Evolutionary conservation across 30 jellyfish, hydroid and myxozoan genomes (phyloP).

Genomic region (Chironex yamaguchii): DNA sequence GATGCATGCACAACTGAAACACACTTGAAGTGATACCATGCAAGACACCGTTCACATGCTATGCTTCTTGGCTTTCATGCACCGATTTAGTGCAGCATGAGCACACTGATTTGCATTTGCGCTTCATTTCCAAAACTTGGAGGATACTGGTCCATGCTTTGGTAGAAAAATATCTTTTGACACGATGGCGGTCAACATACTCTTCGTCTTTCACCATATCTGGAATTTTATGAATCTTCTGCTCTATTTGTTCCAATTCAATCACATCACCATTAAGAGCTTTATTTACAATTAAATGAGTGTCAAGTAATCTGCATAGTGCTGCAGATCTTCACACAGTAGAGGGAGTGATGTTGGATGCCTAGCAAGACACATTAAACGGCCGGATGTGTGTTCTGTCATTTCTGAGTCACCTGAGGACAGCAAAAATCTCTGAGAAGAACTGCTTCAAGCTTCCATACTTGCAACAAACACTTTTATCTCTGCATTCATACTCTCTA

Average conservation of each 20-base stretch:
- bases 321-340: neutral
- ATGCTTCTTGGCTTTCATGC: neutral
- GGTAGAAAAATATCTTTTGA: conserved; percentile 4
- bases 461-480: conserved; percentile 23
- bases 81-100: conserved; percentile 1
- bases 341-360: conserved; percentile 31
- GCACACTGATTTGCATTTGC: conserved; percentile 4
- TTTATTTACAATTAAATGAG: neutral
- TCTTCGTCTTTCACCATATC: conserved; percentile 6
- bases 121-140: neutral
- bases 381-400: conserved; percentile 50
- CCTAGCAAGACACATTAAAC: conserved; percentile 50
- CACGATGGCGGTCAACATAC: conserved; percentile 5
- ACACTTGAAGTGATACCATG: too few relatives aligned
- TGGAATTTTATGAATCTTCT: conserved; percentile 1
- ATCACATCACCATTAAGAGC: conserved; percentile 4
- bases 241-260: neutral
- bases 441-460: conserved; percentile 44
- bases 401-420: conserved; percentile 31
- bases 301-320: conserved; percentile 25
- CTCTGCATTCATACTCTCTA: conserved; percentile 57
- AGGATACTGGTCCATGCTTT: conserved; percentile 12
- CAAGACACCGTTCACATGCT: too few relatives aligned
- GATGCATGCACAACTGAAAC: too few relatives aligned
- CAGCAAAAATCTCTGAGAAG: conserved; percentile 30